Base-by-base conservation (phyloP, 2,113 vertebrate species). In the Rhipidura dahli region DNA sequence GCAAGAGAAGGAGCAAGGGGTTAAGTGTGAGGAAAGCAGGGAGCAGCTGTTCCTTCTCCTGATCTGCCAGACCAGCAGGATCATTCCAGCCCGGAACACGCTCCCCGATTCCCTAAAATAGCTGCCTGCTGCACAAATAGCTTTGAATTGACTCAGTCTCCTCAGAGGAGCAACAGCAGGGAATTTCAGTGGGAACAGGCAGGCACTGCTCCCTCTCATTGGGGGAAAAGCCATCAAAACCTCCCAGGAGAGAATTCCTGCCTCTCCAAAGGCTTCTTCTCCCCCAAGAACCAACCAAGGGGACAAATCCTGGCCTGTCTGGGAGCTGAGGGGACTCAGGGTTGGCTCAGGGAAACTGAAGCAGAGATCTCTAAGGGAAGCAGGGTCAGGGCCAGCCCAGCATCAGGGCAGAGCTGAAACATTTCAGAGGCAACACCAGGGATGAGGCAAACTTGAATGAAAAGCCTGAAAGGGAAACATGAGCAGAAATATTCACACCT, bases 51-150 rank as follows among this genome's bases (percentile, higher is more conserved):
- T 96, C 93, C 51, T 59, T n/a, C 94, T 93, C 37, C 81, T 44
- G 93, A 96, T 93, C 94, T 95, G 95, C 97, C 98, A 96, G 96
- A 93, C 87, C 93, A 88, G 81, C 81, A 81, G 94, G 91, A 88
- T 94, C 80, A 87, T 95, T 94, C 88, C 96, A 94, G n/a, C 89
- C 92, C 14, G 3, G 39, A 85, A 78, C 90, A 37, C 0, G 26
- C 84, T 94, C 92, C 31, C 7, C 35, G 80, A 30, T 24, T 42
- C 92, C 97, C 93, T 28, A 97, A 98, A 98, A 98, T 97, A 98
- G 95, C 96, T 23, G 49, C 91, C 73, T 76, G 94, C 80, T 45
- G 79, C 95, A 66, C 92, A 97, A 98, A 97, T 97, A 97, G 94
- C 91, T 96, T 97, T 65, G 87, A 87, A 97, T 96, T 95, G 94